Conservation (phyloP, 2,888 invertebrate species). For the Andrena dorsata region DNA sequence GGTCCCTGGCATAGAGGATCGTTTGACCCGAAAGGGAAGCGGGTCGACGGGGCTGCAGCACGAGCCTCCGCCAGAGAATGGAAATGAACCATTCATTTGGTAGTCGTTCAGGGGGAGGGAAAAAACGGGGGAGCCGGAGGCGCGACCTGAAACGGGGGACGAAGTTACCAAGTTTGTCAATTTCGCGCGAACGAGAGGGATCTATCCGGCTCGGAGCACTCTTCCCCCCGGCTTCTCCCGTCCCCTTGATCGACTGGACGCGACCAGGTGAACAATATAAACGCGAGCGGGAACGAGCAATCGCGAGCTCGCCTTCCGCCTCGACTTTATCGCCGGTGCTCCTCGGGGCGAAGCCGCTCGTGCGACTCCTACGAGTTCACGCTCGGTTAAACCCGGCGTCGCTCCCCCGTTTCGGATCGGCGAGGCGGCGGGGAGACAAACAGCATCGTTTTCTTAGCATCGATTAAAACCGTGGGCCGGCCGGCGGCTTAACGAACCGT, state of each 20-base stretch:
- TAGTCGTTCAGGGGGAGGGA: constrained; percentile 49
- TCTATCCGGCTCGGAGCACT: background rate
- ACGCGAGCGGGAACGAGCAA: constrained; percentile 19
- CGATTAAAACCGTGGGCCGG: constrained; percentile 44
- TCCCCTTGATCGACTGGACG: background rate
- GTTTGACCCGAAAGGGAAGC: constrained; percentile 71
- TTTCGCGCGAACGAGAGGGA: constrained; percentile 38
- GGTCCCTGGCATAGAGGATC: constrained; percentile 65
- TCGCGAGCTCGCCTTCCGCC: constrained; percentile 11
- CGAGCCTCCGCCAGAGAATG: constrained; percentile 53
- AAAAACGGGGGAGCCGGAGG: constrained; percentile 10
- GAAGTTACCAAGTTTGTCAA: constrained; percentile 61
- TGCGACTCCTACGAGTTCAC: constrained; percentile 37
- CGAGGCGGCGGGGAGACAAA: constrained; percentile 32
- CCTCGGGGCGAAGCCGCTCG: constrained; percentile 14
- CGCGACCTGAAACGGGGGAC: constrained; percentile 24
- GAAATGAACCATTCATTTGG: constrained; percentile 65
- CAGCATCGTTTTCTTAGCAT: constrained; percentile 46
- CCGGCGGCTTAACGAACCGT: background rate
- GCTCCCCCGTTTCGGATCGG: background rate
- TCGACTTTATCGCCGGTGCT: constrained; percentile 24
- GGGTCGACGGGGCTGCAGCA: constrained; percentile 59
- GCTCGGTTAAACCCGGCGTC: constrained; percentile 44
- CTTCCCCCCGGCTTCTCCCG: background rate
- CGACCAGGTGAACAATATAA: constrained; percentile 16